Conservation (phyloP, 2,797 vertebrate species). For the Sandelia bainsii region DNA sequence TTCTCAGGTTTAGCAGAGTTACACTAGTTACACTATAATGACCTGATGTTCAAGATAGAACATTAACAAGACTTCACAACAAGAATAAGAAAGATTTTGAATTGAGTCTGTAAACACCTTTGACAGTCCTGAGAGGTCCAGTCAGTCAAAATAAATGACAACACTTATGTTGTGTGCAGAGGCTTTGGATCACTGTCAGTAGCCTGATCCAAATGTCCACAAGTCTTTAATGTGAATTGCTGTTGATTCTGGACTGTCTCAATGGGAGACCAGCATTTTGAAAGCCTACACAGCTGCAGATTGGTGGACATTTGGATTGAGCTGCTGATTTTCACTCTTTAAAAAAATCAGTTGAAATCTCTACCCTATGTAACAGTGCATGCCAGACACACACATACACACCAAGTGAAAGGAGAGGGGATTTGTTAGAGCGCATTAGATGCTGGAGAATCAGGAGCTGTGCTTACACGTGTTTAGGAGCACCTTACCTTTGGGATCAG, state of each 20-base stretch:
- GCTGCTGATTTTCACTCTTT: slow-evolving; percentile 9
- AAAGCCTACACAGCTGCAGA: not conserved
- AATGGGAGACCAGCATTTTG: not conserved
- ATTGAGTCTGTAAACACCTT: not conserved
- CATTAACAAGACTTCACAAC: no score
- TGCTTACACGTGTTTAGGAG: not conserved
- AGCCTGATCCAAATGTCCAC: slow-evolving; percentile 20
- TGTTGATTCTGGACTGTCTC: not conserved
- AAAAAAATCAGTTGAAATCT: slow-evolving; percentile 23
- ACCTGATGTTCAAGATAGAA: no score
- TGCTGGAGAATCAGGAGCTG: not conserved
- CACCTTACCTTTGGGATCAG: slow-evolving; percentile 58
- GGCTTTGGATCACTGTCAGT: not conserved
- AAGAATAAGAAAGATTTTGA: no score
- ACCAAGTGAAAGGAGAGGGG: slow-evolving; percentile 5
- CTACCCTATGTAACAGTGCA: slow-evolving; percentile 13
- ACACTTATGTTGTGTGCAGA: slow-evolving; percentile 1
- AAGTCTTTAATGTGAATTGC: not conserved
- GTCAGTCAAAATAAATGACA: slow-evolving; percentile 4
- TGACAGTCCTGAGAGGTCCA: not conserved
- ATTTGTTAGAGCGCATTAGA: not conserved
- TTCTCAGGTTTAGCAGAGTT: not conserved
- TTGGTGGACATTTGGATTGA: slow-evolving; percentile 10
- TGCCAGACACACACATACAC: slow-evolving; percentile 8
- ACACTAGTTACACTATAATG: not conserved